These are phyloP conservation scores for Diorhabda elongata DNA, from an alignment of 1,140 invertebrate genomes.

Conservation along the genomic window DNA sequence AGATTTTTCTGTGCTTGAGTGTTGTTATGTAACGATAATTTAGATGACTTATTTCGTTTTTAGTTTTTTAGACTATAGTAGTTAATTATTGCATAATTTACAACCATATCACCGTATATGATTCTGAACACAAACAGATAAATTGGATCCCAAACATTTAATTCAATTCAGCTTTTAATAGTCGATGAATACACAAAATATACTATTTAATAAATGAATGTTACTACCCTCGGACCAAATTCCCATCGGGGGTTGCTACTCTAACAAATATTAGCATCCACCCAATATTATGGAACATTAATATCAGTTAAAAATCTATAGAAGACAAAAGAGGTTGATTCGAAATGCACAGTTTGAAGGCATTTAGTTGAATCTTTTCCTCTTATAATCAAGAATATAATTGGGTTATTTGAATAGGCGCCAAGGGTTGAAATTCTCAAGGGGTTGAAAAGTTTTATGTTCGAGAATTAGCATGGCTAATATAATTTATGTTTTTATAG, in stretches of 20 bases:
- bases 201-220: background rate
- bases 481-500: too few relatives aligned
- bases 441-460: too few relatives aligned
- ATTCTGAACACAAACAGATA: too few relatives aligned
- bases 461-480: too few relatives aligned
- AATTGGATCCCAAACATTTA: too few relatives aligned
- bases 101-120: too few relatives aligned
- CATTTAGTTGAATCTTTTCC: background rate
- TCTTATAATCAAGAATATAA: background rate
- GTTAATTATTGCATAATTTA: too few relatives aligned
- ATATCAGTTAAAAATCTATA: constrained; percentile 1
- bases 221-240: background rate
- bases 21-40: too few relatives aligned
- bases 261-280: background rate
- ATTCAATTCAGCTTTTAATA: too few relatives aligned
- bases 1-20: too few relatives aligned
- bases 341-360: background rate
- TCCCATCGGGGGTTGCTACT: background rate
- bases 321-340: background rate
- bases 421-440: background rate
- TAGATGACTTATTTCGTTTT: too few relatives aligned
- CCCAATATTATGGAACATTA: background rate
- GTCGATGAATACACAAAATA: background rate
- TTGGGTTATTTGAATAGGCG: background rate
- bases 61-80: too few relatives aligned